These are phyloP conservation scores for Nomada lathburiana DNA, from an alignment of 2,888 invertebrate genomes.

Conservation along the genomic window DNA sequence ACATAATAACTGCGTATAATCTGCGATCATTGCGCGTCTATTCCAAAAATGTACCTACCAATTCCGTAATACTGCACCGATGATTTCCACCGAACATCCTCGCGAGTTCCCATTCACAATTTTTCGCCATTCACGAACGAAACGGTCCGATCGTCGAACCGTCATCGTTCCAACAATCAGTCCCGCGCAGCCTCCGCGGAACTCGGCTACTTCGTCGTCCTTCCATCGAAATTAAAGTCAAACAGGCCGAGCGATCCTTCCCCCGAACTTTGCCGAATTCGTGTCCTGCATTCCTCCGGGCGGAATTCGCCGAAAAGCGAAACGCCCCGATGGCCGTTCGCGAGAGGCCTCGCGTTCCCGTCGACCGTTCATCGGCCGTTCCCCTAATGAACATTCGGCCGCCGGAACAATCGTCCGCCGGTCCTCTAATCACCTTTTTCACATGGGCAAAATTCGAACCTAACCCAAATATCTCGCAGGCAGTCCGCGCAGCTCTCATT, in stretches of 20 bases:
- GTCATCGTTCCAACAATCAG: too few relatives aligned
- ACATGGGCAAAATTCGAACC: conserved; percentile 64
- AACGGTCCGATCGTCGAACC: too few relatives aligned
- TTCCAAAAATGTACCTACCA: too few relatives aligned
- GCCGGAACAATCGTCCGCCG: conserved; percentile 56
- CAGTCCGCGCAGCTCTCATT: conserved; percentile 60
- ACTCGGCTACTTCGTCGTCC: too few relatives aligned
- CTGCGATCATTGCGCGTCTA: too few relatives aligned
- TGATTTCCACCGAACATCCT: too few relatives aligned
- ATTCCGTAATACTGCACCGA: too few relatives aligned
- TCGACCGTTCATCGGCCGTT: conserved; percentile 30
- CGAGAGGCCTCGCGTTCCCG: conserved; percentile 9
- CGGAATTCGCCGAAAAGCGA: conserved; percentile 12
- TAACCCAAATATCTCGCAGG: conserved; percentile 69
- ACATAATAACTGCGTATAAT: too few relatives aligned
- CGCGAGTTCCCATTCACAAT: too few relatives aligned
- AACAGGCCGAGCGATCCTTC: neutral
- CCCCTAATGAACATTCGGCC: conserved; percentile 58
- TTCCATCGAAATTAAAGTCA: neutral
- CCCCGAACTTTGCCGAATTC: neutral
- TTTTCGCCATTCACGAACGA: too few relatives aligned
- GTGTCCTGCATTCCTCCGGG: conserved; percentile 1
- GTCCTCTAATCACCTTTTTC: conserved; percentile 65
- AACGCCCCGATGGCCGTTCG: conserved; percentile 9
- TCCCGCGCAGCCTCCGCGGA: too few relatives aligned